Evolutionary conservation across 1,140 invertebrate species (phyloP), one percentile per base, ranked within the genome.

Genomic region (Hycleus phaleratus): DNA sequence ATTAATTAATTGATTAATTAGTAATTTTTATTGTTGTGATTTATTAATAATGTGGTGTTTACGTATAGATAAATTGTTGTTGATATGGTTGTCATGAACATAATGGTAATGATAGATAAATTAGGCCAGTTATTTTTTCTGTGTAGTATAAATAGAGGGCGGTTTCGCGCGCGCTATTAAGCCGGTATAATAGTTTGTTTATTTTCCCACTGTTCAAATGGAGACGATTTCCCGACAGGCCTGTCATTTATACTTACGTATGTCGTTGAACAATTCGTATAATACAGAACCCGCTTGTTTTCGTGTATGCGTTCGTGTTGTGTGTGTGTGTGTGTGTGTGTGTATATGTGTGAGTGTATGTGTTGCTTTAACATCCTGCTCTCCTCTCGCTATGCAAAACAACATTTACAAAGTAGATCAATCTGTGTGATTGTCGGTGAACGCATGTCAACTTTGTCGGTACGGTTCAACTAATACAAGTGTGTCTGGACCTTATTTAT

Each of bases 131-230:
- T 32, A 5, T 32, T 32, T 32, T 32, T 32, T 32, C 32, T 32
- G 32, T 18, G 44, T 38, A 32, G 45, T 47, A 44, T 46, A 55
- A 55, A 55, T 47, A 70, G 67, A 68, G 67, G 67, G 67, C 67
- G 65, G 61, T 63, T 64, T 64, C 53, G 62, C 62, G 62, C 62
- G 62, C 62, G 61, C 67, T 59, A 62, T 60, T 61, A 58, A 52
- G 68, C 68, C 69, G 69, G 68, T 71, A 71, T 70, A 69, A 71
- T 70, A 70, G 71, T 70, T 71, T 71, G 71, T 72, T 73, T 72
- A 72, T 73, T 73, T 72, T 71, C 67, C 70, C 65, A 72, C 70
- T 62, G 68, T 64, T 67, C 66, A 62, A 58, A 18, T 18, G 18
- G 3, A 56, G 67, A 62, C 68, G 62, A 69, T 68, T 68, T 67